These are phyloP conservation scores for Momotus momota DNA, from an alignment of 2,797 vertebrate species.

Conservation along the genomic window DNA sequence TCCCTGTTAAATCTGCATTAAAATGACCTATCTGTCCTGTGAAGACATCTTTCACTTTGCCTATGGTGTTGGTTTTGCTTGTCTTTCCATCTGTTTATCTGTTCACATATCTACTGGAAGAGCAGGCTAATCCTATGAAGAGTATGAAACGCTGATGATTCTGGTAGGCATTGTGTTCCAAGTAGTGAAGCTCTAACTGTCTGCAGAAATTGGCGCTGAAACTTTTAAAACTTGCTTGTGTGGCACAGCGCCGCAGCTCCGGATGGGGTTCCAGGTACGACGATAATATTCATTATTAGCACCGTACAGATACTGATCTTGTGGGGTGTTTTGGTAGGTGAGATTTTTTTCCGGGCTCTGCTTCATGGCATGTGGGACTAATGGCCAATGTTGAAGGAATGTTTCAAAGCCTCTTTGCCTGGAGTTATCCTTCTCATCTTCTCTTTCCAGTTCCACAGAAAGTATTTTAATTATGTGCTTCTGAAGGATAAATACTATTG, in stretches of 20 bases:
- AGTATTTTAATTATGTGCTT: constrained; percentile 6
- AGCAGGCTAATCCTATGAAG: neutral
- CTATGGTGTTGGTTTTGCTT: neutral
- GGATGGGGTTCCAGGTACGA: neutral
- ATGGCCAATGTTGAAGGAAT: neutral
- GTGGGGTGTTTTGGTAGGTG: neutral
- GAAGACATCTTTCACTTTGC: neutral
- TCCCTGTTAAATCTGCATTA: neutral
- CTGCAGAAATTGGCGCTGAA: neutral
- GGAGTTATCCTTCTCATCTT: neutral
- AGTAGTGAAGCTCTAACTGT: neutral
- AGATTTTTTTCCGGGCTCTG: neutral
- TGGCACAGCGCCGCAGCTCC: neutral
- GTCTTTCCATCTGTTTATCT: neutral
- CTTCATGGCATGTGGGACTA: neutral
- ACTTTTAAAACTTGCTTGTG: neutral
- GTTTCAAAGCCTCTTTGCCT: neutral
- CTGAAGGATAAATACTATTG: neutral
- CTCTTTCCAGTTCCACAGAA: neutral
- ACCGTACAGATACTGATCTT: neutral
- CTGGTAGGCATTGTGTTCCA: neutral
- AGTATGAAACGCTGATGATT: neutral
- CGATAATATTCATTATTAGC: neutral
- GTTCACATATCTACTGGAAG: neutral
- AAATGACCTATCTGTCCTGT: neutral